phyloP scores from a whole-genome alignment of 2,113 vertebrate species.

The Passer montanus region DNA sequence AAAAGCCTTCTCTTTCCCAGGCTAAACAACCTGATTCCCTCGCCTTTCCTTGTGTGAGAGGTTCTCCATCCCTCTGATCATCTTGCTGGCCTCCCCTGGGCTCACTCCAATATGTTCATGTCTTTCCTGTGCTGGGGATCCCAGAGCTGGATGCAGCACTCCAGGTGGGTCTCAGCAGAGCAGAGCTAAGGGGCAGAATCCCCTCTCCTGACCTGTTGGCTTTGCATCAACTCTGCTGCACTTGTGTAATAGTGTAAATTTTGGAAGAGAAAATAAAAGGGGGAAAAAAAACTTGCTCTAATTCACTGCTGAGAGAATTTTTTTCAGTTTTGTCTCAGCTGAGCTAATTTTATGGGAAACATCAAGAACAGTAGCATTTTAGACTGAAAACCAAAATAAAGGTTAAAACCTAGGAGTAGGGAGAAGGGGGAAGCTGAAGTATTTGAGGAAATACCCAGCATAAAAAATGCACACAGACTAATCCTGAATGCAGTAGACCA shows the following conservation, averaged over 20 bases:
- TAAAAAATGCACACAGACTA: neutral
- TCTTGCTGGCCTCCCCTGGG: neutral
- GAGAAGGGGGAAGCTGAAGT: neutral
- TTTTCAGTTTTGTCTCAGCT: neutral
- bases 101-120: neutral
- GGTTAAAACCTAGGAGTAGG: neutral
- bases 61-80: neutral
- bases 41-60: rapidly evolving
- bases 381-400: neutral
- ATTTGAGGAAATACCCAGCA: neutral
- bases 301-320: neutral
- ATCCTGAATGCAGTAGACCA: neutral
- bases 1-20: neutral
- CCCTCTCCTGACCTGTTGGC: neutral
- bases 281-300: neutral
- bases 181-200: neutral
- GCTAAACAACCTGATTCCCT: neutral
- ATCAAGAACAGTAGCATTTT: neutral
- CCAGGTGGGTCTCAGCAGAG: neutral
- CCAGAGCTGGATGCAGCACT: neutral
- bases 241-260: neutral
- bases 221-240: neutral
- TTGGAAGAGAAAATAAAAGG: neutral
- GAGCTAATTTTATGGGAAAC: neutral
- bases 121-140: neutral